Evolutionary conservation across 2,113 vertebrate genomes (phyloP), one percentile per base, ranked within the genome.

Genomic region (Drymodes brunneopygia): DNA sequence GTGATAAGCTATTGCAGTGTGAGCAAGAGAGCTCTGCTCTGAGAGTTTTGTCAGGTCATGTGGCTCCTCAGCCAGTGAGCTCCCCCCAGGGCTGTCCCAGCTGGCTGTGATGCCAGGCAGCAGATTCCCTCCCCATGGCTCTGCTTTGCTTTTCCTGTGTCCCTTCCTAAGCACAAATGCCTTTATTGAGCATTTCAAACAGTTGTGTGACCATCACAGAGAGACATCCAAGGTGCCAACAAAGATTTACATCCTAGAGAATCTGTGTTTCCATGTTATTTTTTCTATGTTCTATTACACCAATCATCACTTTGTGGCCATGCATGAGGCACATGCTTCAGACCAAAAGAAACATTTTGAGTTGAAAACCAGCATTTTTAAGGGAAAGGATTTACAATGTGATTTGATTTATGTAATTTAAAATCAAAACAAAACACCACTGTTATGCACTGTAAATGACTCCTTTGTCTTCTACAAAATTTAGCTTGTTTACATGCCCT

Each of bases 401-500:
- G 56, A 73, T 92, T 92, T 85, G 66, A 89, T 96, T 83, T 93
- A 83, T 86, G 71, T 90, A 88, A 96, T 45, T 88, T 51, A 62
- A 86, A 90, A 80, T 21, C 47, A 61, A 92, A 90, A 56, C 71
- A 92, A 88, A 66, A 33, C 51, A 40, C 56, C 71, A 48, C 67
- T 96, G 88, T 94, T 94, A 44, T 3, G 3, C 56, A 36, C 90
- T 67, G 60, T 65, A 95, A 92, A 72, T 61, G 48, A 85, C 47
- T 85, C n/a, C 62, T 95, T 90, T 93, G 79, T 96, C 85, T 83
- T 82, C 70, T 40, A 65, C 74, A 62, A 69, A 94, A 83, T 88
- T 66, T 70, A 45, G 90, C 79, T 96, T 94, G 92, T 95, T 92
- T 90, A 60, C 80, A n/a, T 86, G 67, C 78, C 90, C 83, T 81